These are phyloP conservation scores for Enteromius afrohamiltoni DNA, from an alignment of 2,797 vertebrate genomes.

Conservation along the genomic window DNA sequence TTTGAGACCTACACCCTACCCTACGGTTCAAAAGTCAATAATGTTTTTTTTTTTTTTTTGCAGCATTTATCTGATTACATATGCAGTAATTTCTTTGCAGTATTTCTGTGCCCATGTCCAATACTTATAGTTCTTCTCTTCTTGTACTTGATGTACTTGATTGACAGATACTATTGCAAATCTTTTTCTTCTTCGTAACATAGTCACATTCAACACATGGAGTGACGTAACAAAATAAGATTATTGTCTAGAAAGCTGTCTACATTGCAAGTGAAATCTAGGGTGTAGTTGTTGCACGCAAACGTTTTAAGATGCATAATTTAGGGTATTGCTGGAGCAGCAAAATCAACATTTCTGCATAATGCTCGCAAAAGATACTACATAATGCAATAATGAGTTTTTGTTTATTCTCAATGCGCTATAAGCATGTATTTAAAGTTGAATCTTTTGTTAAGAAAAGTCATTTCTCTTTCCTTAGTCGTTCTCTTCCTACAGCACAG, in stretches of 20 bases:
- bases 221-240: background rate
- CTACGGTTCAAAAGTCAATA: background rate
- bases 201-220: background rate
- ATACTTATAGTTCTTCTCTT: background rate
- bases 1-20: background rate
- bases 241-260: background rate
- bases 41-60: background rate
- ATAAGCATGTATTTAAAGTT: background rate
- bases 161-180: background rate
- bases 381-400: background rate
- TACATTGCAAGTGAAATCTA: background rate
- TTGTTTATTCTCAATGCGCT: no score
- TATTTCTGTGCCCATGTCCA: background rate
- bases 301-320: background rate
- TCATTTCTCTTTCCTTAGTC: background rate
- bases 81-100: background rate
- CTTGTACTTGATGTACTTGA: background rate
- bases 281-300: background rate
- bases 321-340: background rate
- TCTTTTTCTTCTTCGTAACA: background rate
- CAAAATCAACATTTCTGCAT: background rate
- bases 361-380: background rate
- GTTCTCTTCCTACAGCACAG: conserved; percentile 36
- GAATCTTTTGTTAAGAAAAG: background rate
- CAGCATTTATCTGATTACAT: background rate